Conservation (phyloP, 2,113 vertebrate species). For the Carollia perspicillata region DNA sequence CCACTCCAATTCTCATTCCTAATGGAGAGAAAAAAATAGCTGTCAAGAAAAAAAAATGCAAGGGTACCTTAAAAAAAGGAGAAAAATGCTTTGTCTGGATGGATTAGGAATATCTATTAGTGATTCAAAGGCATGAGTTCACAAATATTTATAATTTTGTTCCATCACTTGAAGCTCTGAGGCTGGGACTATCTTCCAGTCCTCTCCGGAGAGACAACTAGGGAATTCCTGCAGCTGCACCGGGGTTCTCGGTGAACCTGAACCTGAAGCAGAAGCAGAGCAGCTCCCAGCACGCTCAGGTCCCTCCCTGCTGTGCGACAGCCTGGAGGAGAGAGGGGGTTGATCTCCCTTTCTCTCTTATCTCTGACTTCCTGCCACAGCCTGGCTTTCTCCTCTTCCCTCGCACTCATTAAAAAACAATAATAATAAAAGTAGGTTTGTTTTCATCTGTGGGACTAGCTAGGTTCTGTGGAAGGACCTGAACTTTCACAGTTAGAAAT, state of each 20-base stretch:
- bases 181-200: not conserved
- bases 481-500: not conserved
- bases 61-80: not conserved
- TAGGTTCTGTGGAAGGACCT: not conserved
- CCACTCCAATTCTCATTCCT: not conserved
- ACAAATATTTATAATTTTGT: not conserved
- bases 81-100: not conserved
- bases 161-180: not conserved
- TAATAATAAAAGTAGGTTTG: conserved; percentile 16
- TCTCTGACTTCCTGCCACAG: not conserved
- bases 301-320: not conserved
- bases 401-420: not conserved
- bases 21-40: not conserved
- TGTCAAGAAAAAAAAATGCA: not conserved
- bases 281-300: not conserved
- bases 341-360: not conserved
- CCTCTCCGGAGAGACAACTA: not conserved
- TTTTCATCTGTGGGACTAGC: not conserved
- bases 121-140: not conserved
- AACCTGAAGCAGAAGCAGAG: not conserved
- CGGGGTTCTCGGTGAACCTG: not conserved
- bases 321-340: fast-evolving
- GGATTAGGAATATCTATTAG: not conserved
- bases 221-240: not conserved
- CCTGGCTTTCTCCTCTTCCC: not conserved